A percentile compares a stretch with the other conserved stretches of the same genome.
Evolutionary conservation across 2,797 vertebrate species (phyloP).

Genomic region (Lepidocolaptes lacrymiger): DNA sequence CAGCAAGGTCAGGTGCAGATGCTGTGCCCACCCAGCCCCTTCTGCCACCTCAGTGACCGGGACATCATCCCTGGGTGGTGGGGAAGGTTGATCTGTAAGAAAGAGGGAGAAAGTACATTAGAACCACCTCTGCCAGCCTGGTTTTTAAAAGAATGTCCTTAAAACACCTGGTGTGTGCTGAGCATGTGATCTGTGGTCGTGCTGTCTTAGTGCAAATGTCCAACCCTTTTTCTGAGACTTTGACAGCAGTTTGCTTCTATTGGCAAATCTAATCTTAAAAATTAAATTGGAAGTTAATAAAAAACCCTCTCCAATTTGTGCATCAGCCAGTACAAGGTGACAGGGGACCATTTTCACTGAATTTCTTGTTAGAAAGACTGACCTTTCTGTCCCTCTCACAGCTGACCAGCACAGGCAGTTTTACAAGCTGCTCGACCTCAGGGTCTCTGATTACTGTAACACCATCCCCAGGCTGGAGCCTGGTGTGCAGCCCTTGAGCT

Average conservation of each 20-base stretch:
- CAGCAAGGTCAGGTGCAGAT: background rate
- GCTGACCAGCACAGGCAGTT: background rate
- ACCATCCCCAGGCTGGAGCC: conserved; percentile 12
- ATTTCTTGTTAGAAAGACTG: background rate
- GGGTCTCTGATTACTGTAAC: conserved; percentile 37
- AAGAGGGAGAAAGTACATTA: background rate
- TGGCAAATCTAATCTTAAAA: background rate
- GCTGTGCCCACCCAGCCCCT: background rate
- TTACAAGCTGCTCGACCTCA: background rate
- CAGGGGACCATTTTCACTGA: background rate
- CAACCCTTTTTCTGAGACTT: background rate
- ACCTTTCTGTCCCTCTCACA: background rate
- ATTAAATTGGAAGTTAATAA: background rate
- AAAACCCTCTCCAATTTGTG: background rate
- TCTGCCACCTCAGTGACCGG: background rate
- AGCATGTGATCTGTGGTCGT: background rate
- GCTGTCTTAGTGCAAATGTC: background rate
- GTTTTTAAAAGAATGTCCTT: background rate
- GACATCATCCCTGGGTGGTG: background rate
- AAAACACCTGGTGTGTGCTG: background rate
- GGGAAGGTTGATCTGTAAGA: background rate
- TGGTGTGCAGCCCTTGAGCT: background rate
- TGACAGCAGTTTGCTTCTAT: background rate
- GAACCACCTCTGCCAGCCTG: background rate
- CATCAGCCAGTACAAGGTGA: background rate